These are phyloP conservation scores for Murina feae DNA, from an alignment of 2,113 vertebrate species.

Conservation along the genomic window DNA sequence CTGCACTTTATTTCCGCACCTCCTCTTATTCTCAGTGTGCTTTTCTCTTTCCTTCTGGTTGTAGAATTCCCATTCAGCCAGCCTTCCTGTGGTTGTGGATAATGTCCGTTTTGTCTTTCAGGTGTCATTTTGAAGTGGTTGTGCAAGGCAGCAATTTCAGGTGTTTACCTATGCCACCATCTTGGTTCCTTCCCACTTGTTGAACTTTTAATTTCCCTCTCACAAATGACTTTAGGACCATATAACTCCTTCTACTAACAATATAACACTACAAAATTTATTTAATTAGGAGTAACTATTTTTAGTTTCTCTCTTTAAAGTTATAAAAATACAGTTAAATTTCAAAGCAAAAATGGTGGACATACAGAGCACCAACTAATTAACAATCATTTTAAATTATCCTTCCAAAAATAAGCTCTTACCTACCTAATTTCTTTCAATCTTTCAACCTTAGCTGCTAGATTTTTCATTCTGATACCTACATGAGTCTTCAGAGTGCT, in stretches of 20 bases:
- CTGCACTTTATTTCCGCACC: too few species aligned
- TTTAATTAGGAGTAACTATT: not conserved
- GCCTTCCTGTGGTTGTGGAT: too few species aligned
- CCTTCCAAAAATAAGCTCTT: not conserved
- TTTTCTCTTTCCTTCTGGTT: too few species aligned
- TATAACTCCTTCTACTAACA: not conserved
- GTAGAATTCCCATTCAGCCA: too few species aligned
- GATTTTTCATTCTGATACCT: slow-evolving; percentile 70
- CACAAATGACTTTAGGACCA: not conserved
- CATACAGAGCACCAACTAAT: not conserved
- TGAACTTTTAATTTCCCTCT: slow-evolving; percentile 11
- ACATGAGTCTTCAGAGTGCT: slow-evolving; percentile 59
- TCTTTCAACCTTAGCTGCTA: slow-evolving; percentile 77
- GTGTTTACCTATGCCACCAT: too few species aligned
- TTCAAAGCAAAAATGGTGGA: not conserved
- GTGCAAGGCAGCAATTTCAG: too few species aligned
- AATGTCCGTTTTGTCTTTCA: too few species aligned
- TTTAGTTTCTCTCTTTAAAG: slow-evolving; percentile 7
- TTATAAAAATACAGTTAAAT: slow-evolving; percentile 36
- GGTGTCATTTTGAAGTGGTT: too few species aligned
- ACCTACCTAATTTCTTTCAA: slow-evolving; percentile 76
- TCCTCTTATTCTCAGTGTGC: too few species aligned
- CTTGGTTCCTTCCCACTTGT: too few species aligned
- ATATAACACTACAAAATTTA: not conserved
- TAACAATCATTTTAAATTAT: slow-evolving; percentile 18